Conservation (phyloP, 2,888 invertebrate genomes). For the Caenorhabditis sulstoni region DNA sequence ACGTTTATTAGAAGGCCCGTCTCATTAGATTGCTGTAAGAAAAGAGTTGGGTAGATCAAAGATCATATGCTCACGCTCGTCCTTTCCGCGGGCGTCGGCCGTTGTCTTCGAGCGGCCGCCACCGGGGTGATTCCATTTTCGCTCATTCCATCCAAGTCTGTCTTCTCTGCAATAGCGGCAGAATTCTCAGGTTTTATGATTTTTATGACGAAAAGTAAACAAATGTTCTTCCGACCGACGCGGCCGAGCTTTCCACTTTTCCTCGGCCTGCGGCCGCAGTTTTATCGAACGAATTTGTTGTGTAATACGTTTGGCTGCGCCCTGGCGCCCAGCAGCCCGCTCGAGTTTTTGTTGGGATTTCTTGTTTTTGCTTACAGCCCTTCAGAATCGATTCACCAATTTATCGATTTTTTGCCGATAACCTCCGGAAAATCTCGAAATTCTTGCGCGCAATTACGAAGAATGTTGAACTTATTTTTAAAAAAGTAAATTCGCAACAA, state of each 20-base stretch:
- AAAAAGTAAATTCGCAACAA: neutral
- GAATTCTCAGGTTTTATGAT: neutral
- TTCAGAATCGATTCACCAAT: neutral
- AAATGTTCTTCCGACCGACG: neutral
- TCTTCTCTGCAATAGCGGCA: neutral
- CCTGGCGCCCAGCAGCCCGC: neutral
- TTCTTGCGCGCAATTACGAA: neutral
- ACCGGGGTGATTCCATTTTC: constrained; percentile 43
- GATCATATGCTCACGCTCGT: constrained; percentile 33
- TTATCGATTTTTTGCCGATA: constrained; percentile 1
- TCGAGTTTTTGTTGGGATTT: neutral
- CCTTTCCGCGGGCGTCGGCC: constrained; percentile 42
- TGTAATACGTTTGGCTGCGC: constrained; percentile 34
- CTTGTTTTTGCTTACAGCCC: neutral
- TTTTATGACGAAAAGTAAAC: constrained; percentile 34
- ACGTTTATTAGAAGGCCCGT: constrained; percentile 88
- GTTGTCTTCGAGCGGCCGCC: constrained; percentile 47
- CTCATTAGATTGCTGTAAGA: constrained; percentile 49
- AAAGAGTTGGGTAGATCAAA: constrained; percentile 9
- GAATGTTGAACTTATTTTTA: neutral
- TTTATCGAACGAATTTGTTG: neutral
- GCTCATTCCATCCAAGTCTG: constrained; percentile 13
- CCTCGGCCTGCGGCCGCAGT: constrained; percentile 12
- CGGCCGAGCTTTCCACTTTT: constrained; percentile 11
- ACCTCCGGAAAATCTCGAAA: neutral